Base-by-base conservation (phyloP, 1,140 invertebrate species). In the Drosophila oshimai region DNA sequence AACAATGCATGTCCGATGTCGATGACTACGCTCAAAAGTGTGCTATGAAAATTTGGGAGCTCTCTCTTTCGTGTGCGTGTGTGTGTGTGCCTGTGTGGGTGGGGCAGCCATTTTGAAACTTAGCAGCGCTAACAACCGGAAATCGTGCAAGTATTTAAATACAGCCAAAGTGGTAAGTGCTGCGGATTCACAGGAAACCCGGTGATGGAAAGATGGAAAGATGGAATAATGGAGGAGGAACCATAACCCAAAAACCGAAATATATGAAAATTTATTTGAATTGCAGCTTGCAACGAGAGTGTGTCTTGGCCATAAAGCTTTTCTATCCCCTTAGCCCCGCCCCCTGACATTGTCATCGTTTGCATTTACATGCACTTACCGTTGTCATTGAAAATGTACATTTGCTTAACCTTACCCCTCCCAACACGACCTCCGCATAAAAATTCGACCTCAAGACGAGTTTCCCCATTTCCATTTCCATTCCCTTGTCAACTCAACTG, bases 61-160 rank as follows among this genome's bases (percentile, higher is more conserved):
- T 51, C 54, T 15, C 20, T 5, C 33, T 15, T 29, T 5, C 24
- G 4, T 26, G 7, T 42, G 20, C 15, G 20, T 60, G n/a, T 33
- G 15, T 50, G 6, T 53, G 49, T 57, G 12, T 39, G 31, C 45
- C 41, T 39, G 37, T 54, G 31, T 55, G 51, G 20, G 49, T 64
- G 18, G 13, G 80, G 54, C 76, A 86, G 80, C 75, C 80, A 87
- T 80, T 86, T 86, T 87, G 61, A 80, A 86, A 69, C 51, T 76
- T 79, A 75, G 57, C 51, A 75, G 65, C 80, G 71, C 71, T 80
- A 86, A 84, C 80, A 87, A 87, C 71, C 81, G 81, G 81, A 86
- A 86, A 81, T 87, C 72, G 81, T 81, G 76, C 76, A 87, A 86
- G 81, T 87, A 87, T 87, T 86, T 87, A 81, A 80, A 87, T 81